Conservation (phyloP, 1,140 invertebrate genomes). For the Oreohelix idahoensis region DNA sequence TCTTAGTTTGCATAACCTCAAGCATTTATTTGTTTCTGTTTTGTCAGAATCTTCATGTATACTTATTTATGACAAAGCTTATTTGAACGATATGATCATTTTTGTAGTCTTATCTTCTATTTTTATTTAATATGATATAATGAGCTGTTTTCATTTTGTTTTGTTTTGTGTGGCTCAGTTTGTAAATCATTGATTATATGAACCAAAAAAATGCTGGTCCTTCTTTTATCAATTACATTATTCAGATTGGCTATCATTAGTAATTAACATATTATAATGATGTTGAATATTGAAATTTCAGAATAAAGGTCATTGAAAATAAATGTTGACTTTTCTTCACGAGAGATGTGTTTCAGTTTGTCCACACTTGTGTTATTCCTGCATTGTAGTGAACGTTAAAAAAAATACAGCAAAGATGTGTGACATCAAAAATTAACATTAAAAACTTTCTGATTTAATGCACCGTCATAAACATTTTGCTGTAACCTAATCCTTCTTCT, state of each 20-base stretch:
- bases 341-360: background rate
- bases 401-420: background rate
- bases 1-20: conserved; percentile 10
- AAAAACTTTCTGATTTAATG: background rate
- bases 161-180: background rate
- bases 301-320: conserved; percentile 20
- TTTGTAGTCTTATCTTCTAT: background rate
- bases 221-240: background rate
- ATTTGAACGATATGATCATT: background rate
- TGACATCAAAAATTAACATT: background rate
- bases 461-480: background rate
- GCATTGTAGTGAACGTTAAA: background rate
- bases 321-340: background rate
- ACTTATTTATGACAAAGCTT: conserved; percentile 9
- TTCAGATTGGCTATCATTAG: background rate
- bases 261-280: conserved; percentile 25
- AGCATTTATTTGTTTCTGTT: conserved; percentile 19
- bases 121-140: background rate
- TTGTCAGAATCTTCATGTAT: background rate
- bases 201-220: background rate
- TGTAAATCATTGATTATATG: background rate
- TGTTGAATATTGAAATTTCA: conserved; percentile 25
- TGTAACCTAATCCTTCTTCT: background rate
- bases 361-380: background rate
- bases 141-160: background rate